Percentiles rank a stretch among this genome's conserved stretches.
phyloP scores from a whole-genome alignment of 2,888 invertebrate species.

The Criorhina ranunculi region DNA sequence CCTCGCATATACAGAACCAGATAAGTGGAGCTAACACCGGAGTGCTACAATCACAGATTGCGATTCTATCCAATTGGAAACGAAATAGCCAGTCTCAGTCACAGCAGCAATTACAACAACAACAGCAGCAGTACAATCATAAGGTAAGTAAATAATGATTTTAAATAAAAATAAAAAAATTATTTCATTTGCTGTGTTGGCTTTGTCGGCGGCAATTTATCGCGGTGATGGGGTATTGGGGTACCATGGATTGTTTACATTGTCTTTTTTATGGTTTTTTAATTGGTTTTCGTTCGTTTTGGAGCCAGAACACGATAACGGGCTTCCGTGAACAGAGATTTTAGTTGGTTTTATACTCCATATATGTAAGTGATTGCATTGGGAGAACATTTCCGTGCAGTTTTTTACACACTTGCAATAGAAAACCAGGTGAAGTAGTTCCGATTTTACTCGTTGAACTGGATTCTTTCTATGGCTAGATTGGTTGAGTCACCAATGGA shows the following conservation, averaged over 20 bases:
- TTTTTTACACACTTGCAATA: neutral
- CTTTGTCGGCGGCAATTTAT: slow-evolving; percentile 56
- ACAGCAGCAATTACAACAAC: slow-evolving; percentile 69
- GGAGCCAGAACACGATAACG: neutral
- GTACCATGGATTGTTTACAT: slow-evolving; percentile 44
- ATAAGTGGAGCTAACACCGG: slow-evolving; percentile 34
- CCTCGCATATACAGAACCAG: slow-evolving; percentile 54
- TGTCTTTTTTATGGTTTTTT: slow-evolving; percentile 35
- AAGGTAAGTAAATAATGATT: slow-evolving; percentile 74
- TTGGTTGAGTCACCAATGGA: neutral
- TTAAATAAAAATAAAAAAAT: slow-evolving; percentile 8
- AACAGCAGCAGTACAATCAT: slow-evolving; percentile 73
- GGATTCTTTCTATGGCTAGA: neutral
- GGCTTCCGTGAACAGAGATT: slow-evolving; percentile 25
- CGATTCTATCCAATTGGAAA: slow-evolving; percentile 72
- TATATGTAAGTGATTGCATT: slow-evolving; percentile 18
- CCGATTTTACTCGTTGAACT: neutral
- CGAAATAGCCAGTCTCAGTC: slow-evolving; percentile 64
- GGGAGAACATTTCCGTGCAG: neutral
- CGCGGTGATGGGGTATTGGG: neutral
- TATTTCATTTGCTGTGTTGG: slow-evolving; percentile 19
- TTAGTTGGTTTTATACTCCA: neutral
- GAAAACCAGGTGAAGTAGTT: neutral
- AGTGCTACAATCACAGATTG: slow-evolving; percentile 65
- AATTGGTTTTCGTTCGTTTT: slow-evolving; percentile 41